These are phyloP conservation scores for Limulus polyphemus DNA, from an alignment of 2,888 invertebrate genomes.

Conservation along the genomic window DNA sequence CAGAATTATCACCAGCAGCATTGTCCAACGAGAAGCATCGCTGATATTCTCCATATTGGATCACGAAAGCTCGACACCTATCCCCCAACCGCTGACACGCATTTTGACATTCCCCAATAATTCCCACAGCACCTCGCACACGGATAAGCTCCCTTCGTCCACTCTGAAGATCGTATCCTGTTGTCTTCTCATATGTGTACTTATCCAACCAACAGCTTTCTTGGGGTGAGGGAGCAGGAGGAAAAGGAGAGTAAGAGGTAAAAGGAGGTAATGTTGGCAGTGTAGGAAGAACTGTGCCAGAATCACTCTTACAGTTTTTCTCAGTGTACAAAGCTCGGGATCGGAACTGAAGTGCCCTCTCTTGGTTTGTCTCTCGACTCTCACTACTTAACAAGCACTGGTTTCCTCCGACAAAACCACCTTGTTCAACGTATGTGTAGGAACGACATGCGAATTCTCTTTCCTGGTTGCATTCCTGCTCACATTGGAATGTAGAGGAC, in stretches of 20 bases:
- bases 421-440: slow-evolving; percentile 29
- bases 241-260: neutral
- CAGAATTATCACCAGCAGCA: slow-evolving; percentile 34
- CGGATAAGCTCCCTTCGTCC: slow-evolving; percentile 24
- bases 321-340: slow-evolving; percentile 54
- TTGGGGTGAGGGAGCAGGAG: slow-evolving; percentile 3
- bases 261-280: slow-evolving; percentile 10
- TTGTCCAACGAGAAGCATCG: slow-evolving; percentile 38
- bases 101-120: slow-evolving; percentile 24
- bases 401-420: slow-evolving; percentile 19
- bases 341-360: slow-evolving; percentile 44
- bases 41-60: slow-evolving; percentile 30
- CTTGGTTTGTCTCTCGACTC: slow-evolving; percentile 40
- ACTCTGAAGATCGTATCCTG: slow-evolving; percentile 21
- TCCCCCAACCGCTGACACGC: slow-evolving; percentile 26
- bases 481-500: slow-evolving; percentile 36
- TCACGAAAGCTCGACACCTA: slow-evolving; percentile 25
- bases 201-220: slow-evolving; percentile 20
- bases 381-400: slow-evolving; percentile 63
- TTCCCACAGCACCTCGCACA: slow-evolving; percentile 23
- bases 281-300: slow-evolving; percentile 4
- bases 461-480: slow-evolving; percentile 37
- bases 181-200: slow-evolving; percentile 27
- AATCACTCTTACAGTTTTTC: slow-evolving; percentile 39
- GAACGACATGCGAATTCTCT: slow-evolving; percentile 38